Evolutionary conservation across 1,140 invertebrate genomes (phyloP), one percentile per base, ranked within the genome.

Genomic region (Globodera rostochiensis): DNA sequence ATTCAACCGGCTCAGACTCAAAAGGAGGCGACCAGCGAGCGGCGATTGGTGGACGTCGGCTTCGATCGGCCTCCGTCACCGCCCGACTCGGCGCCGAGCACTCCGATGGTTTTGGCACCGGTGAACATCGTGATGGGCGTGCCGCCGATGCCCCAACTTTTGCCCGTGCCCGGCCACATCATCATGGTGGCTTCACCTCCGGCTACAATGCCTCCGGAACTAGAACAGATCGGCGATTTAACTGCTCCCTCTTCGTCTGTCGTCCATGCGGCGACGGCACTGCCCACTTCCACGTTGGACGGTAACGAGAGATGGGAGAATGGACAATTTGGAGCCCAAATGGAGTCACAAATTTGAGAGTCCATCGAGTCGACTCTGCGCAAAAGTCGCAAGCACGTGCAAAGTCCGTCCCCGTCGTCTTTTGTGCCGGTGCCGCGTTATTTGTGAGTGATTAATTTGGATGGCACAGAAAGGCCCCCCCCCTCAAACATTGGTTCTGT

Each of bases 301-400:
- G 57, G 57, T 64, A 64, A 64, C 57, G 57, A 64, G 19, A 64
- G 57, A 6, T 36, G 36, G 36, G 36, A 36, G 53, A 53, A 19
- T 6, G 57, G 15, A 64, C 57, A 64, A 64, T 64, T 36, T 19
- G 57, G 57, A 64, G 57, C 57, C 57, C 57, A 64, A 64, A 64
- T 64, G 57, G 57, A 21, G n/a, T 5, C 25, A 69, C n/a, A 36
- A 19, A 66, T 78, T 78, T 78, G 36, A 78, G 76, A 78, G 47
- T 49, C 76, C 49, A 78, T 78, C 60, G 76, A 78, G 21, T 78
- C 76, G 25, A 78, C 76, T 1, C 64, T 78, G n/a, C 66, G 76
- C n/a, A 78, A 78, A 47, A 78, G 76, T 70, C 76, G 76, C 46
- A 78, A 78, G 47, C 76, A 70, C 25, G 9, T 46, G 70, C 76